Base-by-base conservation (phyloP, 2,113 vertebrate genomes). In the Psephotus haematonotus region DNA sequence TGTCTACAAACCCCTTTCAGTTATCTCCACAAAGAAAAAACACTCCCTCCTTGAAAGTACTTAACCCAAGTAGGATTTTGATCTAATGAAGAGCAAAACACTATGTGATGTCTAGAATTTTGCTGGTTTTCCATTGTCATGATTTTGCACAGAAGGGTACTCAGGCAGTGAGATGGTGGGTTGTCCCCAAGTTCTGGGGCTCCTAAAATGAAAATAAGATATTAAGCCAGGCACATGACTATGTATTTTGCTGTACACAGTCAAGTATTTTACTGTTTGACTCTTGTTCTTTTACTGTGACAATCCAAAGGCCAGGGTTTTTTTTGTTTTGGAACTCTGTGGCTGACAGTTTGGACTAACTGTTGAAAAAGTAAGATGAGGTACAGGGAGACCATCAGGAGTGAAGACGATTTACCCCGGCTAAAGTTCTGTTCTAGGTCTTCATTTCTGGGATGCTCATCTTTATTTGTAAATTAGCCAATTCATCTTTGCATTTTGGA, bases 251-350 rank as follows among this genome's bases (percentile, higher is more conserved):
- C 33, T 83, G 59, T 47, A 64, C 13, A 46, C 44, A 77, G 44
- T 35, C 79, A 89, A 69, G 49, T 65, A 59, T 65, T 96, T 82
- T 67, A 82, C 55, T 72, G 78, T 74, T 85, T 96, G 87, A 63
- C 78, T 90, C 64, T 70, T 90, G 37, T 24, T 86, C 33, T 92
- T 84, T 63, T 83, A 39, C 44, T 60, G 46, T 67, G 46, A 95
- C 35, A 83, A 71, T 83, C 46, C 88, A 67, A 68, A 95, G 92
- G 71, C 41, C 46, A 55, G 57, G 14, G 12, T 23, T 77, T 84
- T 52, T 76, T 83, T 62, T 10, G 1, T 23, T 79, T 62, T 55
- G 33, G 67, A 95, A 70, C 71, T 77, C 50, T 29, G n/a, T 77
- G 46, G 46, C 33, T 92, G 71, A 63, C 14, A 43, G 18, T 83